Percentiles rank a stretch among this genome's conserved stretches.
Conservation (phyloP, 2,113 vertebrate species). For the Bubalus kerabau region DNA sequence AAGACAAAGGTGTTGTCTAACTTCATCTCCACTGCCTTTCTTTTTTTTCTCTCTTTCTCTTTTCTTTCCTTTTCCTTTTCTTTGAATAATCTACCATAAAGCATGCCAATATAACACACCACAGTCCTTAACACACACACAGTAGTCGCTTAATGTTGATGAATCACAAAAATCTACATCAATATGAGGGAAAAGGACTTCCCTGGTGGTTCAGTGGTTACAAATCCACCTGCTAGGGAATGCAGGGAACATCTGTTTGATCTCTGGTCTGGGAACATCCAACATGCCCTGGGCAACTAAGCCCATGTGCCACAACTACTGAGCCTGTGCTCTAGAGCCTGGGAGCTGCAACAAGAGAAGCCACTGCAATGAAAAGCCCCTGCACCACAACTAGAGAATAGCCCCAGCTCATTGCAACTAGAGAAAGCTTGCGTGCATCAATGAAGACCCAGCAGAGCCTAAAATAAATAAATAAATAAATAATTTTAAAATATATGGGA, state of each 20-base stretch:
- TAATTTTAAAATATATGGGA: neutral
- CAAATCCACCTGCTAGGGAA: neutral
- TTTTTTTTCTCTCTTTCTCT: neutral
- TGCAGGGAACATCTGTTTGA: neutral
- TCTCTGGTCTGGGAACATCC: neutral
- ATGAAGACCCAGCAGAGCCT: neutral
- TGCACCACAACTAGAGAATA: neutral
- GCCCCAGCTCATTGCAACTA: neutral
- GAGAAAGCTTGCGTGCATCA: accelerated
- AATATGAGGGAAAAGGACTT: neutral
- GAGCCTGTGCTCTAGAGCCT: neutral
- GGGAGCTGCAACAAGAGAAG: neutral
- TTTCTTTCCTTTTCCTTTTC: neutral
- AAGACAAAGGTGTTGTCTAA: neutral
- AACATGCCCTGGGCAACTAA: neutral
- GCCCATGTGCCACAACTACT: neutral
- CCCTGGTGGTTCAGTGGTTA: neutral
- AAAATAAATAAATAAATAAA: neutral
- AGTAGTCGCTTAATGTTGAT: neutral
- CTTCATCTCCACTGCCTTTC: neutral
- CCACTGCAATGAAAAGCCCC: neutral
- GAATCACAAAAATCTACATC: neutral
- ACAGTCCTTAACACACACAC: neutral
- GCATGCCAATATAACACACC: neutral
- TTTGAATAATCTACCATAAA: neutral